A percentile compares a stretch with the other conserved stretches of the same genome.
These are phyloP conservation scores for Miichthys miiuy DNA, from an alignment of 2,797 vertebrate species.

Conservation along the genomic window DNA sequence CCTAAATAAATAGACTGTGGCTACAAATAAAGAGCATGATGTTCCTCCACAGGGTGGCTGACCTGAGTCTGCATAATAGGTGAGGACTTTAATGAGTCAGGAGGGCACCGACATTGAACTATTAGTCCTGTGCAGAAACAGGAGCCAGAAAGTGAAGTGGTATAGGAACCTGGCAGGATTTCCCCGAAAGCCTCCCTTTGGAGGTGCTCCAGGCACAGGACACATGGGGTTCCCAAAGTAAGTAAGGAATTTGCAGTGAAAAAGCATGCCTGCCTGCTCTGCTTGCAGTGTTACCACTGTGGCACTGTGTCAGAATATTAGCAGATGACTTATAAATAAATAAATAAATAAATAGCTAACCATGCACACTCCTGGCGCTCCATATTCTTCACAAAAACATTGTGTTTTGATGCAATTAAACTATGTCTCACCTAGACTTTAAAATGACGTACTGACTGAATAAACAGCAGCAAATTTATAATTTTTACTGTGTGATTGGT, in stretches of 20 bases:
- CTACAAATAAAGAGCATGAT: slow-evolving; percentile 25
- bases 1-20: slow-evolving; percentile 14
- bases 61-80: slow-evolving; percentile 37
- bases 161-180: slow-evolving; percentile 36
- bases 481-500: neutral
- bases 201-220: slow-evolving; percentile 41
- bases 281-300: slow-evolving; percentile 3
- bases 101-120: slow-evolving; percentile 28
- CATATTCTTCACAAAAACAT: neutral
- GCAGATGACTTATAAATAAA: neutral
- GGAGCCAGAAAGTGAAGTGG: slow-evolving; percentile 40
- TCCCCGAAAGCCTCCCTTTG: slow-evolving; percentile 38
- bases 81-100: slow-evolving; percentile 34
- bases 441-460: neutral
- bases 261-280: slow-evolving; percentile 3
- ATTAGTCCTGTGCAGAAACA: slow-evolving; percentile 36
- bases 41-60: slow-evolving; percentile 20
- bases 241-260: slow-evolving; percentile 17
- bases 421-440: slow-evolving; percentile 1
- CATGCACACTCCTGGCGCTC: neutral
- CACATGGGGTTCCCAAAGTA: slow-evolving; percentile 16
- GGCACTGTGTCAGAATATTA: slow-evolving; percentile 12
- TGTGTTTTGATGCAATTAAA: neutral
- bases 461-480: neutral
- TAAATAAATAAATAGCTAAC: neutral